These are phyloP conservation scores for Chondrilla cf. caribensis DNA, from an alignment of 37 sponge, comb jelly and placozoan species.

Conservation along the genomic window DNA sequence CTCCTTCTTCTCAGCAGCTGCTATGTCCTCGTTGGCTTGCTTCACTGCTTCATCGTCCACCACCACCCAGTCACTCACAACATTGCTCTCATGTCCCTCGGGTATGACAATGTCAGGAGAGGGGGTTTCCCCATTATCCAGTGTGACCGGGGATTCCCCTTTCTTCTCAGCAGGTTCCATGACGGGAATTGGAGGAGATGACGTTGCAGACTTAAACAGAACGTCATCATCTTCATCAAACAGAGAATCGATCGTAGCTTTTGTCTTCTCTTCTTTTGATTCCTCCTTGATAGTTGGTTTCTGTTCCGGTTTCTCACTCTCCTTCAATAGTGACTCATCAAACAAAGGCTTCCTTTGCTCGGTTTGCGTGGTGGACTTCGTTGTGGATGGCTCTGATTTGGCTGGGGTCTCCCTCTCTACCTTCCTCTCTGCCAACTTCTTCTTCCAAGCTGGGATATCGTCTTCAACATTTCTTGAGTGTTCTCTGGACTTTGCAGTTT, in stretches of 20 bases:
- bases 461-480: neutral
- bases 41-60: constrained; percentile 3
- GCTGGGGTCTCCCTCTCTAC: neutral
- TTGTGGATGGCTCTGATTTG: too few species aligned
- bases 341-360: neutral
- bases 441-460: constrained; percentile 11
- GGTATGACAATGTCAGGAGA: neutral
- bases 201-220: neutral
- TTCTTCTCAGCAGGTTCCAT: neutral
- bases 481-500: neutral
- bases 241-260: constrained; percentile 2
- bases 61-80: constrained; percentile 13
- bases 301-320: neutral
- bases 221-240: constrained; percentile 15
- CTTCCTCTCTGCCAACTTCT: neutral
- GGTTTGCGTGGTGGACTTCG: neutral
- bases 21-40: constrained; percentile 14
- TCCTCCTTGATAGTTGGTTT: neutral
- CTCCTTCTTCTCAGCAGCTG: neutral
- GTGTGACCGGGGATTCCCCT: neutral
- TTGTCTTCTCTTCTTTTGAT: neutral
- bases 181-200: neutral
- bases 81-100: neutral
- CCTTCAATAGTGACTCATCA: neutral
- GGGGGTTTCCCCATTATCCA: neutral